These are phyloP conservation scores for Eumeta japonica DNA, from an alignment of 1,140 invertebrate species.

Conservation along the genomic window DNA sequence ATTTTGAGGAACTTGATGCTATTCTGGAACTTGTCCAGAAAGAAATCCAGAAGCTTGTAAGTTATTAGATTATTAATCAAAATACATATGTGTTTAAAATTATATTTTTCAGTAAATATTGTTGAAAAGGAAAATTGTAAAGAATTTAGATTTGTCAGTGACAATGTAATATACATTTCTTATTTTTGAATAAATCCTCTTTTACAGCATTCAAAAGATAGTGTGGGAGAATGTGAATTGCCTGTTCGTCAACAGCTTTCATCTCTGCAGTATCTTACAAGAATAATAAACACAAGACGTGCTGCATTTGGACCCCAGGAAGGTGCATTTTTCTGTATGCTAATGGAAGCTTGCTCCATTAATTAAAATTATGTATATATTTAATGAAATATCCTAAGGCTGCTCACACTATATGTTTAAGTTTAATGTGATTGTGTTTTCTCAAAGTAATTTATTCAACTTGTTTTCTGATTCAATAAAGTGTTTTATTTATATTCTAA, in stretches of 20 bases:
- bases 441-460: constrained; percentile 3
- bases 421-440: too few species aligned
- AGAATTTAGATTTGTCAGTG: constrained; percentile 2
- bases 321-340: constrained; percentile 21
- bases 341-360: background rate
- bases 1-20: constrained; percentile 76
- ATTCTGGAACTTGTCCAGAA: constrained; percentile 75
- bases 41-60: constrained; percentile 75
- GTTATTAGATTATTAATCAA: constrained; percentile 14
- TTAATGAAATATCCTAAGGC: too few species aligned
- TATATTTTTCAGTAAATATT: constrained; percentile 1
- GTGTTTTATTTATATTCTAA: constrained; percentile 6
- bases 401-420: too few species aligned
- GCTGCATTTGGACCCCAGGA: constrained; percentile 46
- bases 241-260: constrained; percentile 87
- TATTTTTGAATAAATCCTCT: constrained; percentile 9
- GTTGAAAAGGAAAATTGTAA: too few species aligned
- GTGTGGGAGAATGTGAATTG: constrained; percentile 78
- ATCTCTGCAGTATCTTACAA: constrained; percentile 79
- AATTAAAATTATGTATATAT: too few species aligned
- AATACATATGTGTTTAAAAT: constrained; percentile 6
- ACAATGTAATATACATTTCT: background rate
- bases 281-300: constrained; percentile 57
- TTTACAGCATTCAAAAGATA: constrained; percentile 74
- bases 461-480: constrained; percentile 4